phyloP scores from a whole-genome alignment of 2,113 vertebrate species.

The Sorex fumeus region DNA sequence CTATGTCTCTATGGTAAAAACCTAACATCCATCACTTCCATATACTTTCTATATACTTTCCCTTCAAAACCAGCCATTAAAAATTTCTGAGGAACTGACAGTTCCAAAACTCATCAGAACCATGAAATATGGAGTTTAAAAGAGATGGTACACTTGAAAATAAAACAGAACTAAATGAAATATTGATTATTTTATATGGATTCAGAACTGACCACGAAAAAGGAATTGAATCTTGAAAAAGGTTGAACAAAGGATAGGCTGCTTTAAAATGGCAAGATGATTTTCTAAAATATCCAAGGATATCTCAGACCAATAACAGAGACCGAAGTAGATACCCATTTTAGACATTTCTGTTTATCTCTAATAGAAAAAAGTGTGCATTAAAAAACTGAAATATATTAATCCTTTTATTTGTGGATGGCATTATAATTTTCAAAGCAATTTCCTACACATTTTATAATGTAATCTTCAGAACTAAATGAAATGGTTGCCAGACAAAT shows the following conservation, averaged over 20 bases:
- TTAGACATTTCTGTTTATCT: conserved; percentile 14
- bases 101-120: background rate
- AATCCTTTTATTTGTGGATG: conserved; percentile 31
- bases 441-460: conserved; percentile 40
- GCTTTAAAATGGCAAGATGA: conserved; percentile 65
- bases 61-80: background rate
- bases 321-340: background rate
- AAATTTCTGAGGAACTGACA: conserved; percentile 12
- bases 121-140: conserved; percentile 11
- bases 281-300: conserved; percentile 40
- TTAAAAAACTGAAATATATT: conserved; percentile 51
- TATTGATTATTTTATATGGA: background rate
- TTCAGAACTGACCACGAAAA: background rate
- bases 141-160: background rate
- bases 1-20: background rate
- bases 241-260: background rate
- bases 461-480: background rate
- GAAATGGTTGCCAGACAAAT: conserved; percentile 46
- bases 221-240: conserved; percentile 16
- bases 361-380: conserved; percentile 1
- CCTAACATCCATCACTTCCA: background rate
- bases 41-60: background rate
- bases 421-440: conserved; percentile 34
- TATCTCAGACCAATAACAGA: conserved; percentile 32
- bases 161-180: background rate